A percentile compares a stretch with the other conserved stretches of the same genome.
These are phyloP conservation scores for Pachydiplax longipennis DNA, from an alignment of 2,888 invertebrate genomes.

Conservation along the genomic window DNA sequence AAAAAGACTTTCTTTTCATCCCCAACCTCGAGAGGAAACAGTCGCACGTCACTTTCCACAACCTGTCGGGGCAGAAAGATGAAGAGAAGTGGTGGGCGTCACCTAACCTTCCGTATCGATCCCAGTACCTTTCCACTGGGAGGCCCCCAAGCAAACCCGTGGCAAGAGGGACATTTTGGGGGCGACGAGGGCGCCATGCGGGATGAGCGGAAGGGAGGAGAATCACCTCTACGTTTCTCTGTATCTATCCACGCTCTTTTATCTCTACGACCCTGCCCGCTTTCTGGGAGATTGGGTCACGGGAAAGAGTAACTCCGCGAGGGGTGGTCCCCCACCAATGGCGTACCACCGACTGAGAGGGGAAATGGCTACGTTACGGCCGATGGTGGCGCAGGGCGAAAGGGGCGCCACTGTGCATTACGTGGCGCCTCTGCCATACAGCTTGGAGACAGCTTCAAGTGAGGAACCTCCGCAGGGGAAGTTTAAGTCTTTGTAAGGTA, in stretches of 20 bases:
- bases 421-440: background rate
- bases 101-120: constrained; percentile 24
- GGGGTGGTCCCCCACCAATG: background rate
- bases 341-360: background rate
- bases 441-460: background rate
- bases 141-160: constrained; percentile 2
- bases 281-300: constrained; percentile 39
- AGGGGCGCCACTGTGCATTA: background rate
- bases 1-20: background rate
- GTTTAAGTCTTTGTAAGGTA: background rate
- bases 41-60: constrained; percentile 38
- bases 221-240: background rate
- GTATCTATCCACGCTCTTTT: background rate
- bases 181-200: background rate
- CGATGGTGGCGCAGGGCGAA: background rate
- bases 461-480: constrained; percentile 14
- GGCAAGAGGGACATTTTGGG: background rate
- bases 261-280: constrained; percentile 32
- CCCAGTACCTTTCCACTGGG: constrained; percentile 44
- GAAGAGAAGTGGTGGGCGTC: background rate
- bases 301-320: constrained; percentile 2
- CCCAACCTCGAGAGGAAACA: background rate
- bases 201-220: background rate
- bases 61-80: constrained; percentile 36
- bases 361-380: background rate